Evolutionary conservation across 2,888 invertebrate species (phyloP), one percentile per base, ranked within the genome.

Genomic region (Himalopsyche japonica): DNA sequence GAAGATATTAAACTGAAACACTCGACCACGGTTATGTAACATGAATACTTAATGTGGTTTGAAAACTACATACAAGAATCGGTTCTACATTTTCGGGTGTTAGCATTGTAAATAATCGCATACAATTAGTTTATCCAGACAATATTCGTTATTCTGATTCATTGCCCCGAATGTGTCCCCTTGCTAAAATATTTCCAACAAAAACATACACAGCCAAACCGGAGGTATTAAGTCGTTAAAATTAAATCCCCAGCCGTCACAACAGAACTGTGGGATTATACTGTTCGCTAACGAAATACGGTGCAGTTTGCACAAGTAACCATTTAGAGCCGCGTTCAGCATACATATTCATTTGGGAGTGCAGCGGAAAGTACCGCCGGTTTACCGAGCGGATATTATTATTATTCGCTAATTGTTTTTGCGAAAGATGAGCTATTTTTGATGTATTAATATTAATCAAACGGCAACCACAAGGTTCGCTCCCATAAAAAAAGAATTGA

Each of bases 321-420:
- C 49, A 48, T 80, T 30, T 15, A 12, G 70, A 43, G 43, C 76
- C 37, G 32, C 49, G 49, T 32, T 12, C 8, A 30, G 64, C 80
- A 83, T 83, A 83, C 80, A 83, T 83, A 83, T 83, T 83, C 83
- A 83, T 83, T 70, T 70, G 27, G 70, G 8, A 70, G 12, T 70
- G 70, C 70, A 70, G 27, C 70, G 15, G 20, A 70, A 70, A 70
- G 20, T 70, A 70, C 70, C 70, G 70, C 24, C 70, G 30, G 24
- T 70, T 70, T 70, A 70, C 27, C 27, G 3, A 27, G 12, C 57
- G 57, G 57, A 20, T 70, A 70, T 70, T 70, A 20, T 15, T 30
- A 27, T 70, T 27, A 70, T 70, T 27, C 12, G 70, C 30, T 3
- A 57, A 43, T 43, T 43, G 43, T 43, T 43, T 43, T 43, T 43